Evolutionary conservation across 2,797 vertebrate species (phyloP).

Genomic region (Pipistrellus pipistrellus): DNA sequence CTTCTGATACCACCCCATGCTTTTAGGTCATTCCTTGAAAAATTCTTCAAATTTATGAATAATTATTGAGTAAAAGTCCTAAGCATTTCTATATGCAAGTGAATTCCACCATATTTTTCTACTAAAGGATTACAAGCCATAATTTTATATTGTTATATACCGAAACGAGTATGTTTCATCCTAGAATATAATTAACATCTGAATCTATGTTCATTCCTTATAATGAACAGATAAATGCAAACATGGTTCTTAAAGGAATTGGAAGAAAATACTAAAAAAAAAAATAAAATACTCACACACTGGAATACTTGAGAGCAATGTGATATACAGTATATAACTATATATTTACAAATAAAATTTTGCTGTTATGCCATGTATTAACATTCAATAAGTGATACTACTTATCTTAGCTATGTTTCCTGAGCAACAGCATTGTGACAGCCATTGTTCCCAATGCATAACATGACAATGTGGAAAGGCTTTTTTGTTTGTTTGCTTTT

Average conservation of each 20-base stretch:
- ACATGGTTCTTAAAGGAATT: not conserved
- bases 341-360: not conserved
- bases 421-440: not conserved
- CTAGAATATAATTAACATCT: not conserved
- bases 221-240: not conserved
- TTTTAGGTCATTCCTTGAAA: not conserved
- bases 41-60: not conserved
- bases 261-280: not conserved
- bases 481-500: not conserved
- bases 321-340: not conserved
- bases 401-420: not conserved
- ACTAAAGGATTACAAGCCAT: not conserved
- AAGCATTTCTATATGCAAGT: not conserved
- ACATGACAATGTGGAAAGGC: not conserved
- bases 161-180: not conserved
- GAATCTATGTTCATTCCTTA: not conserved
- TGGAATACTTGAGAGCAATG: not conserved
- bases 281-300: not conserved
- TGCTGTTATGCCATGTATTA: not conserved
- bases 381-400: not conserved
- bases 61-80: not conserved
- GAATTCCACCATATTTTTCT: conserved; percentile 6
- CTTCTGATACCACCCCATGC: not conserved
- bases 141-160: not conserved
- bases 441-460: not conserved